A percentile compares a stretch with the other conserved stretches of the same genome.
These are phyloP conservation scores for Cecropterus lyciades DNA, from an alignment of 1,140 invertebrate genomes.

Conservation along the genomic window DNA sequence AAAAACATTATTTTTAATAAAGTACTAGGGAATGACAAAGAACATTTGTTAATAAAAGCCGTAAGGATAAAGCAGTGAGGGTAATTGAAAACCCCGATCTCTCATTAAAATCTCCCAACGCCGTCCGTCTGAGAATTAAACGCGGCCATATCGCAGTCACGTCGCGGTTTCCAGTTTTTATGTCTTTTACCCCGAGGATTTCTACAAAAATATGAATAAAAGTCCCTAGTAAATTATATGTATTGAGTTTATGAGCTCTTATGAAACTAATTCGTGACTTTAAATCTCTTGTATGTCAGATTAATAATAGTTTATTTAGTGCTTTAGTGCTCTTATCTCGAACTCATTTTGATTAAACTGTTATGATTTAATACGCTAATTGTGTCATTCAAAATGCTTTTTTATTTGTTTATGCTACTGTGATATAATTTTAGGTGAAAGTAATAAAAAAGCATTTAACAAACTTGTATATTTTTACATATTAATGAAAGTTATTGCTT, in stretches of 20 bases:
- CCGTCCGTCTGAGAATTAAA: constrained; percentile 38
- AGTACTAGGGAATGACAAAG: neutral
- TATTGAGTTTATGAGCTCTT: neutral
- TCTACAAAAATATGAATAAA: constrained; percentile 4
- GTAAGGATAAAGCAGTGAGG: constrained; percentile 25
- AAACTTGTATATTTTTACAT: too few relatives aligned
- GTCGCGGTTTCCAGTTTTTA: constrained; percentile 30
- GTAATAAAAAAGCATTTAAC: too few relatives aligned
- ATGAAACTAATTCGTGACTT: too few relatives aligned
- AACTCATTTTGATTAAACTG: too few relatives aligned
- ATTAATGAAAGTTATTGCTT: too few relatives aligned
- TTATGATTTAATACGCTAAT: too few relatives aligned
- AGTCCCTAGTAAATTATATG: neutral
- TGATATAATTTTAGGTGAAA: too few relatives aligned
- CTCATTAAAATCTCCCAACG: constrained; percentile 39
- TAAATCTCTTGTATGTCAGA: too few relatives aligned
- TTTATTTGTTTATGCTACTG: too few relatives aligned
- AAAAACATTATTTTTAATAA: neutral
- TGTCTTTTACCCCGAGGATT: constrained; percentile 15
- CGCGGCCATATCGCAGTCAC: constrained; percentile 37
- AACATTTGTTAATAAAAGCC: neutral
- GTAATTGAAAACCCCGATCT: constrained; percentile 40
- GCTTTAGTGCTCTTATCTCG: too few relatives aligned
- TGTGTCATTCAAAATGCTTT: too few relatives aligned
- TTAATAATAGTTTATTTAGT: too few relatives aligned